These are phyloP conservation scores for Apteryx owenii DNA, from an alignment of 2,113 vertebrate genomes.

Conservation along the genomic window DNA sequence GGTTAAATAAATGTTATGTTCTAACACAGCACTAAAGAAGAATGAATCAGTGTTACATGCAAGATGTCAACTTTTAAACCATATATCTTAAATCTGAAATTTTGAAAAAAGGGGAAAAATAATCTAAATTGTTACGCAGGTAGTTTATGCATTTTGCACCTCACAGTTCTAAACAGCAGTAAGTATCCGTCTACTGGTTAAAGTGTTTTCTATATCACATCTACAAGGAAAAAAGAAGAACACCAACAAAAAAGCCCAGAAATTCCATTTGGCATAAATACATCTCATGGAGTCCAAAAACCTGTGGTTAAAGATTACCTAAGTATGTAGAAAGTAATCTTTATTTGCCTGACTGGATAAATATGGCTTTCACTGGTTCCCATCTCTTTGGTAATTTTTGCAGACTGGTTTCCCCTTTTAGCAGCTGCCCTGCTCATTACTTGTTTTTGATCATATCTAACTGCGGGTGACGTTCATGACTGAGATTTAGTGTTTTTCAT, in stretches of 20 bases:
- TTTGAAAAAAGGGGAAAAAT: neutral
- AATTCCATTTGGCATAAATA: conserved; percentile 6
- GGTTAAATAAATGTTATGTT: neutral
- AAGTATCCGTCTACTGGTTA: neutral
- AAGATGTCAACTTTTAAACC: neutral
- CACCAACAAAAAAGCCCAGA: neutral
- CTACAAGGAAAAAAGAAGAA: neutral
- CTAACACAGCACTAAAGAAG: neutral
- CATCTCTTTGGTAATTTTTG: conserved; percentile 40
- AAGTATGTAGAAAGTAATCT: conserved; percentile 48
- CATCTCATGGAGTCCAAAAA: conserved; percentile 5
- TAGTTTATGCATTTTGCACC: neutral
- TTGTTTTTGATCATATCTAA: conserved; percentile 64
- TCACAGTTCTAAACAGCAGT: conserved; percentile 2
- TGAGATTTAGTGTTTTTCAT: conserved; percentile 12
- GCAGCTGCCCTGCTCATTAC: conserved; percentile 55
- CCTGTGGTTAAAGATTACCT: conserved; percentile 54
- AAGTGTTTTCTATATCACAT: neutral
- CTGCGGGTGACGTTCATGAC: conserved; percentile 20
- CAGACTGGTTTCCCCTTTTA: conserved; percentile 44
- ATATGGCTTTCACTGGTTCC: conserved; percentile 22
- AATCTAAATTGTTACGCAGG: neutral
- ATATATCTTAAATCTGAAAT: neutral
- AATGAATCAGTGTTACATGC: neutral
- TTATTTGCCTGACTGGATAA: conserved; percentile 28